phyloP scores from a whole-genome alignment of 2,888 invertebrate genomes.

The Athalia cordata region DNA sequence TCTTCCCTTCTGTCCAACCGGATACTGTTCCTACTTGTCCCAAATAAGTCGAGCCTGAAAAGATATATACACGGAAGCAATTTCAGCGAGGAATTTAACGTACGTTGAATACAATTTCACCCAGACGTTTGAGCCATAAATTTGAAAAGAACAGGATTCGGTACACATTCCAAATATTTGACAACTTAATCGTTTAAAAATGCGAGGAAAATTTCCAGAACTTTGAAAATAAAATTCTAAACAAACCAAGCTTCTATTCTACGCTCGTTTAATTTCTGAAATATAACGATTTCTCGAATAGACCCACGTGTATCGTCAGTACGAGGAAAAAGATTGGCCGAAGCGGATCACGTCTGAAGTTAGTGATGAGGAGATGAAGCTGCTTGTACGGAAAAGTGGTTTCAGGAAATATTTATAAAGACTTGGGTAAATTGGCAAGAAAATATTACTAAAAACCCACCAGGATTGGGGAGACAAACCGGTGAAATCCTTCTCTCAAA shows the following conservation, averaged over 20 bases:
- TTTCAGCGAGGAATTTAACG: background rate
- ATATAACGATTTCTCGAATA: no score
- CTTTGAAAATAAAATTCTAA: no score
- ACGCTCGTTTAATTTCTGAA: no score
- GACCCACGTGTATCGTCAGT: no score
- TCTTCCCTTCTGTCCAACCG: slow-evolving; percentile 71
- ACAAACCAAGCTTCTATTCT: no score
- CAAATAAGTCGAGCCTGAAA: slow-evolving; percentile 71
- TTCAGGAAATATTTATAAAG: background rate
- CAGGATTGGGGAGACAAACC: slow-evolving; percentile 77
- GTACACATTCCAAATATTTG: no score
- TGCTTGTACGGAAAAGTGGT: background rate
- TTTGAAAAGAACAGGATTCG: no score
- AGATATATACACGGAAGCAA: slow-evolving; percentile 51
- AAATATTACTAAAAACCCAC: slow-evolving; percentile 59
- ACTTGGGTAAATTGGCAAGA: background rate
- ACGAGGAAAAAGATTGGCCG: no score
- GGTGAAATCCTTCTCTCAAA: slow-evolving; percentile 76
- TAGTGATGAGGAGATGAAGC: background rate
- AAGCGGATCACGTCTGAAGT: no score
- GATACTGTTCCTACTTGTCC: slow-evolving; percentile 75
- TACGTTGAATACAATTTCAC: background rate
- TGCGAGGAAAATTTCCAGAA: no score
- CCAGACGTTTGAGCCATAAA: no score
- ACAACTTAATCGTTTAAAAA: no score